These are phyloP conservation scores for Caretta caretta DNA, from an alignment of 2,113 vertebrate genomes.

Conservation along the genomic window DNA sequence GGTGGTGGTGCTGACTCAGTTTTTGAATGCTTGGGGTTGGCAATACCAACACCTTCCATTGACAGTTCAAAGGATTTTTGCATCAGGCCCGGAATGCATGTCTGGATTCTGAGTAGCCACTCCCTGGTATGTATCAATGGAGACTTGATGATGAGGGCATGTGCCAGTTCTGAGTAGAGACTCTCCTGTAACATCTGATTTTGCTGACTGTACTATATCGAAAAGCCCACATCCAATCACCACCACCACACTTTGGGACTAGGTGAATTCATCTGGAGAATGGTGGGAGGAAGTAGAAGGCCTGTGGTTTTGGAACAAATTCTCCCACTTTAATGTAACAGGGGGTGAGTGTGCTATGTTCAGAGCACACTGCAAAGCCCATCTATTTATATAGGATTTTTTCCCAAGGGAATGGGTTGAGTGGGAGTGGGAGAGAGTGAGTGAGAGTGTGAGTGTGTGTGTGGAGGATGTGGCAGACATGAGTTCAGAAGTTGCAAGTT, in stretches of 20 bases:
- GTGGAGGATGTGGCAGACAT: slow-evolving; percentile 56
- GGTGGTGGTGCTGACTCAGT: background rate
- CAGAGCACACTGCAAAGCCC: slow-evolving; percentile 21
- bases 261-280: slow-evolving; percentile 10
- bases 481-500: slow-evolving; percentile 51
- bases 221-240: background rate
- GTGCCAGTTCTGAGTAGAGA: background rate
- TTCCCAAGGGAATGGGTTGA: slow-evolving; percentile 41
- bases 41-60: background rate
- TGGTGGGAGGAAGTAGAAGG: slow-evolving; percentile 22
- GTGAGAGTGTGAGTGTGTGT: no score
- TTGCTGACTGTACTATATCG: background rate
- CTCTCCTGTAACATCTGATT: background rate
- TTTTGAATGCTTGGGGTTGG: background rate
- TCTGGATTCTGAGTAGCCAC: background rate
- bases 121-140: background rate
- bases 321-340: slow-evolving; percentile 44
- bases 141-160: background rate
- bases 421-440: background rate
- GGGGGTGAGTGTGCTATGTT: background rate
- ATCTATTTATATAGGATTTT: background rate
- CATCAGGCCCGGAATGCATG: background rate
- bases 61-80: background rate
- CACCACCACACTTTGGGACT: background rate
- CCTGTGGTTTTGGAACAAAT: slow-evolving; percentile 7